Base-by-base conservation (phyloP, 2,113 vertebrate species). In the Gasterosteus aculeatus region DNA sequence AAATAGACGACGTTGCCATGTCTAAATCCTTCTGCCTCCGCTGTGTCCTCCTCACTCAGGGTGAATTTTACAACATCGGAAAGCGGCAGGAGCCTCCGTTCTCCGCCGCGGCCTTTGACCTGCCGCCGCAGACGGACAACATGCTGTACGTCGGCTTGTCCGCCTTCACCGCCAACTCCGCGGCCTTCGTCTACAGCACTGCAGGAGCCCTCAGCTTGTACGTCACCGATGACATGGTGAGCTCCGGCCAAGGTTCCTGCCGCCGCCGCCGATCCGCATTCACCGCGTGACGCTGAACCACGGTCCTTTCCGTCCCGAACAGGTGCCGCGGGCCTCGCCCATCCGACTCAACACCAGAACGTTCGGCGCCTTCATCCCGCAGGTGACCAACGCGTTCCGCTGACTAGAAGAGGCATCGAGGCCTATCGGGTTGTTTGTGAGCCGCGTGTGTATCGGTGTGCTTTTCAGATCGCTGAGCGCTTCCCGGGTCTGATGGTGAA, bases 201-300 rank as follows among this genome's bases (percentile, higher is more conserved):
- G 92, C 93, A 2, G 92, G 92, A 68, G 86, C 49, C 12, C 84
- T 95, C 39, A 89, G 76, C 63, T 64, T 94, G 61, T 81, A 88
- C 81, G 82, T 95, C 80, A 95, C 93, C 5, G 93, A 95, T 8
- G 91, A 95, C 73, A 94, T 94, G 94, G 94, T 94, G 71, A 83
- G 89, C 38, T 7, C 5, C n/a, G 0, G 2, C 41, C 38, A 42
- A 46, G 18, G 6, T 31, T 22, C 2, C 38, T 42, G 29, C 14
- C 14, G 33, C 33, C 10, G 6, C 51, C 4, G 10, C n/a, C 22
- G 22, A 8, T 31, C 16, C 9, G 5, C 57, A 42, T 57, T 38
- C 29, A 47, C 2, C 10, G 2, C 5, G 0, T 66, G 38, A 35
- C 8, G 4, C 67, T 69, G 38, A 82, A 15, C 5, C 15, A 1